Percentiles rank a stretch among this genome's conserved stretches.
These are phyloP conservation scores for Camptogramma bilineatum DNA, from an alignment of 2,888 invertebrate genomes.

Conservation along the genomic window DNA sequence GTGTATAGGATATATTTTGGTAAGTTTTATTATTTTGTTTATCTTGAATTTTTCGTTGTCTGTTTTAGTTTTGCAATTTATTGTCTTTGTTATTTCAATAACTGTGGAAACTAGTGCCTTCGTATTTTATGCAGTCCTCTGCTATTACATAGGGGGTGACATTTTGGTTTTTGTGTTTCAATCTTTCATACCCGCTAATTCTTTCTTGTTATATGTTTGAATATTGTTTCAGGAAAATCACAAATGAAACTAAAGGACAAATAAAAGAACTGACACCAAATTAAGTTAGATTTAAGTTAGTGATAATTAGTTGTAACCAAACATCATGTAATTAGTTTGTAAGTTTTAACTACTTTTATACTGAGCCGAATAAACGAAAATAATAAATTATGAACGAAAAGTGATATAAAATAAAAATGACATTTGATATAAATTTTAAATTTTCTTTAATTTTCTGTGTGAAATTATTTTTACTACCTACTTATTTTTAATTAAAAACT, in stretches of 20 bases:
- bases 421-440: conserved; percentile 11
- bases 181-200: no score
- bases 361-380: conserved; percentile 48
- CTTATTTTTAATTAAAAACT: neutral
- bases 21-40: conserved; percentile 48
- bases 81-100: no score
- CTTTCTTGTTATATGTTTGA: neutral
- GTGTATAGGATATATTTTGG: conserved; percentile 83
- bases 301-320: conserved; percentile 54
- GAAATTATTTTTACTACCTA: neutral
- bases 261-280: conserved; percentile 56
- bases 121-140: no score
- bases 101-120: no score
- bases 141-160: no score
- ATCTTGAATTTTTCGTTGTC: no score
- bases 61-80: no score
- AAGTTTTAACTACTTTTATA: conserved; percentile 70
- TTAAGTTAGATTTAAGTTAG: conserved; percentile 41
- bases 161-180: no score
- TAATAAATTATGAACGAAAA: conserved; percentile 36
- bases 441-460: neutral
- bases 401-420: conserved; percentile 54
- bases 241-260: conserved; percentile 78
- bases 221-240: conserved; percentile 72
- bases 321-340: conserved; percentile 65